Conservation (phyloP, 1,140 invertebrate species). For the Mercenaria mercenaria region DNA sequence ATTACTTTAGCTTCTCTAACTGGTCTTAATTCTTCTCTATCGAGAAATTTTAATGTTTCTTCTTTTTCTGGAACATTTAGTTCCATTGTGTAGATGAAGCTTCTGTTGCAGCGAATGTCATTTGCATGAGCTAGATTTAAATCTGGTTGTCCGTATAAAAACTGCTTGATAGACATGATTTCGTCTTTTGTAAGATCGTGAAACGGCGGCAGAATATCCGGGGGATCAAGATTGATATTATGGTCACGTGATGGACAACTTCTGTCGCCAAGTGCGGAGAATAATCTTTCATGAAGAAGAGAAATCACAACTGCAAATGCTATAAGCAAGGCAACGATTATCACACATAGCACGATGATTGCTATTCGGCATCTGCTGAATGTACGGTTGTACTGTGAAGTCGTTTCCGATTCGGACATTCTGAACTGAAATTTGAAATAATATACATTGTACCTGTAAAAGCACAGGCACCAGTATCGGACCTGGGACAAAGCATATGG, state of each 20-base stretch:
- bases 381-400: not conserved
- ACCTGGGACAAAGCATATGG: too few species aligned
- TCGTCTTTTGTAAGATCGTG: constrained; percentile 72
- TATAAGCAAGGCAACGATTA: not conserved
- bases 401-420: not conserved
- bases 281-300: not conserved
- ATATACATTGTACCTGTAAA: too few species aligned
- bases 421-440: not conserved
- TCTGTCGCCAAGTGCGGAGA: not conserved
- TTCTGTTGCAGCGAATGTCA: constrained; percentile 63
- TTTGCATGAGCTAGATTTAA: constrained; percentile 66
- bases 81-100: constrained; percentile 76
- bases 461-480: too few species aligned
- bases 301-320: constrained; percentile 21
- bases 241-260: constrained; percentile 14
- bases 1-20: constrained; percentile 74
- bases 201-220: constrained; percentile 59
- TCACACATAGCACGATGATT: not conserved
- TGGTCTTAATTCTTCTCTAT: constrained; percentile 63
- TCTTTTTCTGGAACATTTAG: constrained; percentile 73
- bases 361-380: constrained; percentile 1
- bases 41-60: constrained; percentile 73
- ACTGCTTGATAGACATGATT: constrained; percentile 60
- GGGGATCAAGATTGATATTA: constrained; percentile 56
- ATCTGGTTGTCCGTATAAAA: constrained; percentile 57